Base-by-base conservation (phyloP, 2,888 invertebrate genomes). In the Arenicola marina region DNA sequence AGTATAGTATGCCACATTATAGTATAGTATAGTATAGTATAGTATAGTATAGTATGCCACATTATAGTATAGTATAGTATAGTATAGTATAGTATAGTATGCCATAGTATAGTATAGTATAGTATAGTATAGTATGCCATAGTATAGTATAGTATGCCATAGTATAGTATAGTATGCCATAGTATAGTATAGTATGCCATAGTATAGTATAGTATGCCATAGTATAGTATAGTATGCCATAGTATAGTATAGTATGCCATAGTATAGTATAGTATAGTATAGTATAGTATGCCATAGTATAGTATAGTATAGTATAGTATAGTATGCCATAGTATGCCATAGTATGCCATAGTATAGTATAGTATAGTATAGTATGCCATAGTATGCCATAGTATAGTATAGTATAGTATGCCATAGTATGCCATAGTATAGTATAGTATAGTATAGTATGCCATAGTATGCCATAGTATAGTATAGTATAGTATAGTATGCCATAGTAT, bases 61-160 rank as follows among this genome's bases (percentile, higher is more conserved):
- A n/a, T n/a, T n/a, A n/a, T n/a, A n/a, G n/a, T n/a, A 48, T 48
- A 48, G 24, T 21, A 48, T 48, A 48, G n/a, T n/a, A 48, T 48
- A 48, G n/a, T n/a, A 38, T 38, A 38, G n/a, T n/a, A 38, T 38
- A 38, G n/a, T n/a, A 48, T 21, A 48, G 48, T 21, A 48, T 21
- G 21, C 7, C 24, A 48, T 21, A 48, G 24, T 21, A 48, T 21
- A 48, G 24, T 21, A 48, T 21, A 48, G 24, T 21, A 48, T 21
- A 48, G 24, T 21, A 48, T n/a, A 38, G n/a, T n/a, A 48, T 21
- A 48, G 24, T 21, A 48, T 21, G 21, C 7, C 24, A 48, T 21
- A 48, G 24, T 21, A 48, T 21, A 48, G 24, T 21, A 48, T 21
- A 48, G n/a, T n/a, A 38, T 38, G n/a, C 11, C 43, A 38, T 38